Base-by-base conservation (phyloP, 1,140 invertebrate genomes). In the Pectinophora gossypiella region DNA sequence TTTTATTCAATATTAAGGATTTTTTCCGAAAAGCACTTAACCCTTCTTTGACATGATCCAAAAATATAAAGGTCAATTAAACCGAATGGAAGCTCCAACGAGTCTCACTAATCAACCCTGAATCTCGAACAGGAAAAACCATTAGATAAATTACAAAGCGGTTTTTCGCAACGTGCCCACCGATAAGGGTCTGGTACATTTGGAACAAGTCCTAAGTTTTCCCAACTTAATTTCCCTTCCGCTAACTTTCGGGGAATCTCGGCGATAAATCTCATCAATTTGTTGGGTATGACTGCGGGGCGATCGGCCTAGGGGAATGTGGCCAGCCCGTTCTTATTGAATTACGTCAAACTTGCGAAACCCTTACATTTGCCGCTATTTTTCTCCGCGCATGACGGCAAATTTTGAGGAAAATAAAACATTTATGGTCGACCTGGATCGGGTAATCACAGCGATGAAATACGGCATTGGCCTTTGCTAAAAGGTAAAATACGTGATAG, bases 231-330 rank as follows among this genome's bases (percentile, higher is more conserved):
- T 77, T 77, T 74, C 69, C 66, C 59, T 73, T 69, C 56, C 56
- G 64, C 63, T 67, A 74, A 69, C 66, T 74, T 72, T 48, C 23
- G 54, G 56, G 63, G 66, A 70, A 77, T 77, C 74, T 68, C 55
- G 44, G 51, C 56, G 64, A 59, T 68, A 70, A 74, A 77, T 77
- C 71, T 74, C 66, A 68, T 74, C 71, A 77, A 74, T 70, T 73
- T 71, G 63, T 62, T 56, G 61, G 66, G 54, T 60, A 70, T 70
- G 63, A 64, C 63, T 64, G 53, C 43, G 32, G 58, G 64, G 44
- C 47, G 47, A 64, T 68, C 62, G 59, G 47, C 20, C 61, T 21
- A 19, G 18, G 66, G 65, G 69, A 60, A 51, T 61, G 54, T 49
- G 64, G 58, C 64, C 47, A 48, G 40, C 21, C 51, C 53, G 57